Evolutionary conservation across 2,888 invertebrate genomes (phyloP), one percentile per base, ranked within the genome.

Genomic region (Eristalinus aeneus): DNA sequence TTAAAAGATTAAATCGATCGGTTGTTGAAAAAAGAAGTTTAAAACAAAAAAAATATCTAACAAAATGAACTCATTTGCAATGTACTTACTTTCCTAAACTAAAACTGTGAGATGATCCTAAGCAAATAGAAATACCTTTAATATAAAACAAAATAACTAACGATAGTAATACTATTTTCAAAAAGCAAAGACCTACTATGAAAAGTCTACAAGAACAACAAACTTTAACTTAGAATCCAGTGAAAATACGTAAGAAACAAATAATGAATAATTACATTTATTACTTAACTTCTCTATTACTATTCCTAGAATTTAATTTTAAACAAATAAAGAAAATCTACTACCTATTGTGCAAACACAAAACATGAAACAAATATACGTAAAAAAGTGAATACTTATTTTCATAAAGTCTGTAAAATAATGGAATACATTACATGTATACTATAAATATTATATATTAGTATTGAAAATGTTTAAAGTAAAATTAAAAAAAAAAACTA

Each of bases 371-470:
- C 76, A 85, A 88, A 85, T 85, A 85, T 85, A 85, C 81, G 85
- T 87, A 87, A 87, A 86, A 78, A 85, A 86, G 80, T 83, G 85
- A 88, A 88, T 75, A 85, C 83, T 84, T 88, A 88, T 88, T 87
- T 83, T 87, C 80, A 83, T 86, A 88, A 83, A 73, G 88, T 86
- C 80, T 88, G 81, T 76, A 88, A 88, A 88, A 87, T 85, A 87
- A 80, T 87, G 89, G 88, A 88, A 88, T 88, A 89, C 89, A 89
- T 88, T 88, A 89, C 88, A 88, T 88, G 89, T 88, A 89, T 88
- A 89, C 89, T 88, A 78, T 87, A 83, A 75, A 78, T 75, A 87
- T 87, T 72, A 84, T 74, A 79, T 86, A 79, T 81, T 76, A 80
- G 86, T 81, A 88, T 88, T 88, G 83, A 81, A 46, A 64, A 60